A percentile compares a stretch with the other conserved stretches of the same genome.
phyloP scores from a whole-genome alignment of 1,140 invertebrate genomes.

The Saccostrea echinata region DNA sequence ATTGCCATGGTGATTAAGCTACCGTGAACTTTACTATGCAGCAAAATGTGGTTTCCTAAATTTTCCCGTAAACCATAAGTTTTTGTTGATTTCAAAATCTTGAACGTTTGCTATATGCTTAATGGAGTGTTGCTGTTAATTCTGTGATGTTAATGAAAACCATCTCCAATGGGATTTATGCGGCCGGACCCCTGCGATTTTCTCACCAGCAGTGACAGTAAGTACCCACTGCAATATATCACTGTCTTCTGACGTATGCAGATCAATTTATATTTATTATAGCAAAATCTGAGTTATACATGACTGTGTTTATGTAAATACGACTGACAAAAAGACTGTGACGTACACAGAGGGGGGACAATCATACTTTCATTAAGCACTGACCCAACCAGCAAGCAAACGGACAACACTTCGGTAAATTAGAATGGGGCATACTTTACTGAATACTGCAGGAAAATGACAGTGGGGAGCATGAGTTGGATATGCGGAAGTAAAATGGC shows the following conservation, averaged over 20 bases:
- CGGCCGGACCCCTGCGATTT: constrained; percentile 22
- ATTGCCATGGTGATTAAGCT: constrained; percentile 30
- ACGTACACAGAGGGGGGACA: background rate
- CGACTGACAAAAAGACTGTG: background rate
- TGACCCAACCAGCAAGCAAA: background rate
- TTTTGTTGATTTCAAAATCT: background rate
- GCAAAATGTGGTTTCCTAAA: background rate
- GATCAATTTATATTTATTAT: background rate
- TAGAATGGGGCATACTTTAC: too few relatives aligned
- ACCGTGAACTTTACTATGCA: background rate
- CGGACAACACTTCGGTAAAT: background rate
- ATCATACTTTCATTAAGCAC: background rate
- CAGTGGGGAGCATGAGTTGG: background rate
- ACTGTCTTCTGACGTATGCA: background rate
- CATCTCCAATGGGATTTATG: constrained; percentile 34
- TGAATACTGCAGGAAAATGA: background rate
- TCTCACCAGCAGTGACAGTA: background rate
- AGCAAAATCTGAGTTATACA: background rate
- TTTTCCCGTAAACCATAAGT: background rate
- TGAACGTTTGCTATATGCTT: constrained; percentile 2
- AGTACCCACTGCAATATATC: background rate
- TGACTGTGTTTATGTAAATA: background rate
- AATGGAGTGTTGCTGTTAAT: constrained; percentile 16
- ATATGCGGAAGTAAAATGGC: constrained; percentile 34
- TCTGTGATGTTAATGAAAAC: constrained; percentile 29